Base-by-base conservation (phyloP, 92 coral and sea anemone genomes). In the Umimayanthus kanabou region DNA sequence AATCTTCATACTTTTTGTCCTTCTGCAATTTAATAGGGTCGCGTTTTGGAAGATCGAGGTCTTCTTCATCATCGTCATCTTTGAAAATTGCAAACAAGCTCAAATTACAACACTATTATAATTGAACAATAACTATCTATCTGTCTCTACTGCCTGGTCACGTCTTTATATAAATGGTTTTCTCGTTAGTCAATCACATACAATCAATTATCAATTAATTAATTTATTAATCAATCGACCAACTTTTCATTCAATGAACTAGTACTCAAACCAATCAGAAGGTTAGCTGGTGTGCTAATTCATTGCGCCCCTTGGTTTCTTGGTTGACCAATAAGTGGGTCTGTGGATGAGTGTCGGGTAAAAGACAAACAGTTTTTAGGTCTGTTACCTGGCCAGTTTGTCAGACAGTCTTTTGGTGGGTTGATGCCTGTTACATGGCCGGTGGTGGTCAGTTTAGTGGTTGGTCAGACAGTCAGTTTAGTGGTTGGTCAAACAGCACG, bases 11-110 rank as follows among this genome's bases (percentile, higher is more conserved):
- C 85, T 91, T 95, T 81, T 89, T 91, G 89, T 93, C 95, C 64
- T 89, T 95, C 23, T 94, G 90, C 64, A 97, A 94, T 80, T 65
- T 80, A 20, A 97, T 89, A 13, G 89, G 91, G 3, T 91, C 95
- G n/a, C 94, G 93, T 26, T 84, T 82, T 70, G 98, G 95, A 58
- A 95, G 93, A 87, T 95, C 98, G 57, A 97, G 92, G 22, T 92
- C 89, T 81, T 91, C 93, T 58, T 93, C 98, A 16, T 91, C 94
- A 55, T 83, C 95, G 29, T 93, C 94, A 80, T 82, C 90, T 37
- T 43, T 70, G 29, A 33, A 69, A 75, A 82, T 30, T 42, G 37
- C 20, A 4, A 76, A 40, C 10, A 84, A 43, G 39, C 18, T 29
- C 11, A 50, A 39, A 26, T 55, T 53, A 76, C 13, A 22, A 6